Evolutionary conservation across 35 echinoderm and acorn worm genomes (phyloP).

Genomic region (Heliocidaris tuberculata): DNA sequence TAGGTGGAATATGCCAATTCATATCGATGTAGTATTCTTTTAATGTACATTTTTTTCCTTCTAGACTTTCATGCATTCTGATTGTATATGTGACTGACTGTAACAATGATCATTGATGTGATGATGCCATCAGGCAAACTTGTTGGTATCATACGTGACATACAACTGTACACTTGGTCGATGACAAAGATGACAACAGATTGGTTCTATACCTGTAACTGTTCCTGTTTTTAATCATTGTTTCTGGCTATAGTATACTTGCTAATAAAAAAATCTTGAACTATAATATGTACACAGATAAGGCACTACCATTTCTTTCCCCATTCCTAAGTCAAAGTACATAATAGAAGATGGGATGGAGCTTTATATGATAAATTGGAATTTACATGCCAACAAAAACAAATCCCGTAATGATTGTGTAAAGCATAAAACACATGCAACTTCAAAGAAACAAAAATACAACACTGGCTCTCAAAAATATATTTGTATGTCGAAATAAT

Average conservation of each 20-base stretch:
- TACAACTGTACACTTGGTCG: background rate
- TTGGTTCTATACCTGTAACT: background rate
- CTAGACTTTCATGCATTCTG: background rate
- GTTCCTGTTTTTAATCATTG: background rate
- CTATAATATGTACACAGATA: background rate
- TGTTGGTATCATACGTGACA: background rate
- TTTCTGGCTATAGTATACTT: background rate
- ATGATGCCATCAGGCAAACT: background rate
- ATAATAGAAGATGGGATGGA: background rate
- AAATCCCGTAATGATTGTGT: background rate
- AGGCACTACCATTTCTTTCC: background rate
- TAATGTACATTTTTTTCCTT: background rate
- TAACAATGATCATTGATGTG: background rate
- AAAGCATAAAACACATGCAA: background rate
- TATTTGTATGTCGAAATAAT: background rate
- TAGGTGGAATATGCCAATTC: background rate
- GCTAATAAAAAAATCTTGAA: background rate
- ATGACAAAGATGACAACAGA: background rate
- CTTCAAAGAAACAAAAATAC: too few relatives aligned
- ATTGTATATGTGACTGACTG: background rate
- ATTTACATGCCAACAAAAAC: background rate
- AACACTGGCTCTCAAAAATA: background rate
- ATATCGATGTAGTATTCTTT: background rate
- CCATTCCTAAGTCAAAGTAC: background rate
- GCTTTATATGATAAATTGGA: background rate